A percentile compares a stretch with the other conserved stretches of the same genome.
Conservation (phyloP, 2,888 invertebrate genomes). For the Sialis fuliginosa region DNA sequence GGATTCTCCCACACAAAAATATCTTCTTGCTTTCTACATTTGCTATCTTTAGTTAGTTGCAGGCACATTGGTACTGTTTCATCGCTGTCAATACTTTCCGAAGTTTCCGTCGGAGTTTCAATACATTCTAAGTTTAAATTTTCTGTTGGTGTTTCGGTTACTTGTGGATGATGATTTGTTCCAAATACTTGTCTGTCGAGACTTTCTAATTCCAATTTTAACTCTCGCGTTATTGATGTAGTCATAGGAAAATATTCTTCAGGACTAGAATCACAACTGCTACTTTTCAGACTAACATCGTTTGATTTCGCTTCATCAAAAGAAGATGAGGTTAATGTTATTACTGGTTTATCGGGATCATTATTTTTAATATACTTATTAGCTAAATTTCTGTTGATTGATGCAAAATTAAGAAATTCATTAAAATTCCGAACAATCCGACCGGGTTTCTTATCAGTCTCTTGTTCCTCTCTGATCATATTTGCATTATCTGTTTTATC, state of each 20-base stretch:
- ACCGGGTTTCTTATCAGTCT: conserved; percentile 27
- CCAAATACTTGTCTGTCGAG: conserved; percentile 73
- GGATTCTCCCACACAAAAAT: conserved; percentile 71
- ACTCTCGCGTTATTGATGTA: conserved; percentile 69
- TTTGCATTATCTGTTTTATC: conserved; percentile 32
- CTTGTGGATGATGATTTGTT: conserved; percentile 19
- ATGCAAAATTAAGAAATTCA: conserved; percentile 65
- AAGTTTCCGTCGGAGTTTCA: conserved; percentile 7
- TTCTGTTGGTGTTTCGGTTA: conserved; percentile 11
- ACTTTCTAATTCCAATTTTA: conserved; percentile 66
- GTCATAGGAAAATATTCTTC: conserved; percentile 78
- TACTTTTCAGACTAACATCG: conserved; percentile 18
- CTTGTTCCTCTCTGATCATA: conserved; percentile 22
- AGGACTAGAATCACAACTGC: conserved; percentile 34
- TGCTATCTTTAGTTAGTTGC: conserved; percentile 14
- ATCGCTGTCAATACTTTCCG: conserved; percentile 7
- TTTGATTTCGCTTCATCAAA: conserved; percentile 30
- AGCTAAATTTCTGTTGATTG: conserved; percentile 40
- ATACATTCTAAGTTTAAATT: not conserved
- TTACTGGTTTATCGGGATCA: conserved; percentile 23
- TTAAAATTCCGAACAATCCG: conserved; percentile 59
- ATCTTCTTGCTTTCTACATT: conserved; percentile 30
- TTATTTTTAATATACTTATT: conserved; percentile 18
- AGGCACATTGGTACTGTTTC: conserved; percentile 11
- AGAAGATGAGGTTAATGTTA: conserved; percentile 29